A percentile compares a stretch with the other conserved stretches of the same genome.
These are phyloP conservation scores for Tylochromis polylepis DNA, from an alignment of 2,113 vertebrate genomes.

Conservation along the genomic window DNA sequence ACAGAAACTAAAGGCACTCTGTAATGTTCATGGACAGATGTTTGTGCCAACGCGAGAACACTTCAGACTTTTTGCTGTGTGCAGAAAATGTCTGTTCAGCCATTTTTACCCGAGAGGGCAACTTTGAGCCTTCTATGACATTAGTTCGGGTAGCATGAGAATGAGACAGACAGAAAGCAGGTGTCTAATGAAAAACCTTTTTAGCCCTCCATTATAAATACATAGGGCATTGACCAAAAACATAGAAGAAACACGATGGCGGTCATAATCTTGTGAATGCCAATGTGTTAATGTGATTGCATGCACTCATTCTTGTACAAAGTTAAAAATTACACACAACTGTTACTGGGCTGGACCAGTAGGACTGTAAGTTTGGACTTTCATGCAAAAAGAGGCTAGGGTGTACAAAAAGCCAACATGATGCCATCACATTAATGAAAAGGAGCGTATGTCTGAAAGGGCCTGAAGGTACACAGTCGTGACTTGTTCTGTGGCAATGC, in stretches of 20 bases:
- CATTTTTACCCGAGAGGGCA: not conserved
- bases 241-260: not conserved
- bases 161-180: not conserved
- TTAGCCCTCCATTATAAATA: not conserved
- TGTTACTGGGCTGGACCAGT: rapidly evolving
- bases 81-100: not conserved
- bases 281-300: not conserved
- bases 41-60: not conserved
- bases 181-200: not conserved
- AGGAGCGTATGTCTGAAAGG: not conserved
- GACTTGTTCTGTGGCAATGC: not conserved
- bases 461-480: not conserved
- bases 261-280: not conserved
- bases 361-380: not conserved
- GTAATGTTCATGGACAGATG: not conserved
- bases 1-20: not conserved
- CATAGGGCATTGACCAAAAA: not conserved
- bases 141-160: not conserved
- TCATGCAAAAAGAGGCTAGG: not conserved
- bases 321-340: not conserved
- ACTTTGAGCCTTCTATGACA: not conserved
- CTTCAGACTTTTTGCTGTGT: not conserved
- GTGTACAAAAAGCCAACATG: not conserved
- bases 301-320: not conserved
- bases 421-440: not conserved